Percentiles rank a stretch among this genome's conserved stretches.
Evolutionary conservation across 1,140 invertebrate genomes (phyloP).

Genomic region (Octopus sinensis): DNA sequence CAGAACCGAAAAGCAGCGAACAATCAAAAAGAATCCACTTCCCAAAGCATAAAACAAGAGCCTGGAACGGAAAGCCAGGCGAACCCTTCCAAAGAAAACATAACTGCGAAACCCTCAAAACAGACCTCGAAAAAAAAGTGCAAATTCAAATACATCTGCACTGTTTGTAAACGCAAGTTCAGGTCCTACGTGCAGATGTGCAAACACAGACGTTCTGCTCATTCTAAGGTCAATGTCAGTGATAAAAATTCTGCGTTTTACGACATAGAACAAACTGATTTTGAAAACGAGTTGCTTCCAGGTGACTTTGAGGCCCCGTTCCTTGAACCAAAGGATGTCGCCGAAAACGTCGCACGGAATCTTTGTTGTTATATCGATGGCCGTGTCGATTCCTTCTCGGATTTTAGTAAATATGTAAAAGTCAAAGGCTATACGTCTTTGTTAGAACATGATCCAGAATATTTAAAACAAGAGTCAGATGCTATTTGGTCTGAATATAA

Average conservation of each 20-base stretch:
- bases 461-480: conserved; percentile 6
- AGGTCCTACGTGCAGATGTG: conserved; percentile 38
- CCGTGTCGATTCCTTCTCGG: conserved; percentile 26
- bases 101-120: neutral
- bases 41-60: neutral
- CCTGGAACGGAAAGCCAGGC: neutral
- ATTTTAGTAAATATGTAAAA: conserved; percentile 27
- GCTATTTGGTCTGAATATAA: conserved; percentile 38
- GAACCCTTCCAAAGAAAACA: neutral
- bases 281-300: neutral
- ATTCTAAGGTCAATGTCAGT: neutral
- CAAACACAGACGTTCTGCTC: conserved; percentile 34
- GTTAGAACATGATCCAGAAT: conserved; percentile 5
- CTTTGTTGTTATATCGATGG: conserved; percentile 38
- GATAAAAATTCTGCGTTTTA: neutral
- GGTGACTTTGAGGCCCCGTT: neutral
- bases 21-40: neutral
- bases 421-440: conserved; percentile 30
- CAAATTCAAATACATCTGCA: conserved; percentile 28
- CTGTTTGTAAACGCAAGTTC: conserved; percentile 38
- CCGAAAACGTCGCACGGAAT: conserved; percentile 37
- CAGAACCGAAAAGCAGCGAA: neutral
- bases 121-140: conserved; percentile 15
- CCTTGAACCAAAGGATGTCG: conserved; percentile 22
- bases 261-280: neutral